These are phyloP conservation scores for Urosaurus nigricauda DNA, from an alignment of 2,797 vertebrate genomes.

Conservation along the genomic window DNA sequence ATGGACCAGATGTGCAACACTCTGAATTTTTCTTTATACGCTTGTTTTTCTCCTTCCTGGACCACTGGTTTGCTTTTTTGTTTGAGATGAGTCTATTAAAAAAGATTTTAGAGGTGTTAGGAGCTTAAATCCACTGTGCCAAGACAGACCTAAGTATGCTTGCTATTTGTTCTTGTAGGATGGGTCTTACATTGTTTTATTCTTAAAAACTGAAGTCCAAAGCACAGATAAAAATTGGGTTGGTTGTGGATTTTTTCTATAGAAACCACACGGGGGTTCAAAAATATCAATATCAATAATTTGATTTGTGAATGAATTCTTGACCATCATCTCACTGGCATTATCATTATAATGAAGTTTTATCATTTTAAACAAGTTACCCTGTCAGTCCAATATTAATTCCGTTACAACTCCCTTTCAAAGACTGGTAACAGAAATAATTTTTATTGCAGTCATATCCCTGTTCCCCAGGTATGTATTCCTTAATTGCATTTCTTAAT, in stretches of 20 bases:
- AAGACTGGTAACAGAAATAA: background rate
- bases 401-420: background rate
- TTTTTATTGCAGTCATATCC: background rate
- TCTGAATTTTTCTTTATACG: background rate
- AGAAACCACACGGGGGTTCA: slow-evolving; percentile 64
- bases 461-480: background rate
- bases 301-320: slow-evolving; percentile 15
- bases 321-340: background rate
- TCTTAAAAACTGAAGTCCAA: slow-evolving; percentile 22
- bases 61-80: background rate
- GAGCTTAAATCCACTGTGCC: background rate
- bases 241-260: slow-evolving; percentile 54
- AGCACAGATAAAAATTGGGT: slow-evolving; percentile 32
- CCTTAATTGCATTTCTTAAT: background rate
- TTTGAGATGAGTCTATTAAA: background rate
- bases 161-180: background rate
- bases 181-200: background rate
- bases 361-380: background rate
- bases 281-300: slow-evolving; percentile 50
- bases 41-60: background rate
- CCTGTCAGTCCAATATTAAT: background rate
- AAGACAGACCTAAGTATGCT: background rate
- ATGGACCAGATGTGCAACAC: background rate
- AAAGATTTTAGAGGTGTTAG: background rate
- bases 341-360: background rate